Base-by-base conservation (phyloP, 2,888 invertebrate genomes). In the Ectemnius cavifrons region DNA sequence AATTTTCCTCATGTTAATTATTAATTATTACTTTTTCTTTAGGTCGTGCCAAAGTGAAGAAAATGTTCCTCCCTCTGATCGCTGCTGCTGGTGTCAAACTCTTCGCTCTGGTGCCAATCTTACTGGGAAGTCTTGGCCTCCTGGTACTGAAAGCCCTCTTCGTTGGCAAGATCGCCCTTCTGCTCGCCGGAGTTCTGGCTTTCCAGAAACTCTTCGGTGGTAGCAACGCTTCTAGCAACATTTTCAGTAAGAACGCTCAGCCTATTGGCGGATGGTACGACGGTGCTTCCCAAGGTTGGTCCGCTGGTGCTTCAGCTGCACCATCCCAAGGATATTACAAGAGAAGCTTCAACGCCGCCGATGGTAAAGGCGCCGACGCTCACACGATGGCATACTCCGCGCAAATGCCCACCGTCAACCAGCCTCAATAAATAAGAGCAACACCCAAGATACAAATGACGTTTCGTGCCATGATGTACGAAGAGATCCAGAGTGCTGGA, bases 31-130 rank as follows among this genome's bases (percentile, higher is more conserved):
- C 47, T 14, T 20, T 5, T 16, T 47, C 67, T 59, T 87, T 88
- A 96, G 96, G 95, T 64, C 94, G 96, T 57, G 95, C 94, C 37
- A 96, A 89, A 69, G 93, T 95, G 88, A 96, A 96, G 93, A 95
- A 95, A 88, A 92, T 94, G 88, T 90, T 95, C 45, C 93, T 92
- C 84, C 95, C 95, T 0, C 90, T 96, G 61, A 91, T 95, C 62
- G 92, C 95, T 62, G 94, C 95, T 0, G 92, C 95, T 18, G 96
- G 94, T 47, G 93, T 95, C 23, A 96, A 96, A 86, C 91, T 95
- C 67, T 92, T 96, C 66, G 94, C 95, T 0, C 90, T 96, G 0
- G 89, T 95, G 0, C 96, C 96, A 0, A 89, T 96, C 6, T 90
- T 95, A 18, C 92, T 96, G 77, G 95, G 95, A 18, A 94, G 94